These are phyloP conservation scores for Sinocyclocheilus maitianheensis DNA, from an alignment of 2,113 vertebrate species.

Conservation along the genomic window DNA sequence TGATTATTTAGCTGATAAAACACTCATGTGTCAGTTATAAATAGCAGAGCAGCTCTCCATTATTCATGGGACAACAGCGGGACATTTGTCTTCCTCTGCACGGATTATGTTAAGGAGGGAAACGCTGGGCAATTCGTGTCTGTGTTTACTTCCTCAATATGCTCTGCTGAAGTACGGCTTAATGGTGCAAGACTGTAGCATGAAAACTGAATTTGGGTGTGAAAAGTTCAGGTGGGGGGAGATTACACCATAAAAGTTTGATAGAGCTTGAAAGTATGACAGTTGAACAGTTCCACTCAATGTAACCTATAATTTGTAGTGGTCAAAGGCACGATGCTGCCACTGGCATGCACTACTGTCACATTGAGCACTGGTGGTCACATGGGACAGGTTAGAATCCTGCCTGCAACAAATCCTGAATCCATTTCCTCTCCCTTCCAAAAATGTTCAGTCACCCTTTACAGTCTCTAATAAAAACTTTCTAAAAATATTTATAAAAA, in stretches of 20 bases:
- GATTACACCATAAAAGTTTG: background rate
- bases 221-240: background rate
- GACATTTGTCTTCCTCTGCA: constrained; percentile 90
- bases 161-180: constrained; percentile 29
- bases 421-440: too few species aligned
- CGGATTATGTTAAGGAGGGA: constrained; percentile 88
- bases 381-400: background rate
- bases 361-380: background rate
- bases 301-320: background rate
- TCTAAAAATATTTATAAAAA: background rate
- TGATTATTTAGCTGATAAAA: constrained; percentile 62
- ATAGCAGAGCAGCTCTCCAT: constrained; percentile 83
- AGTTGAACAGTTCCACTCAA: background rate
- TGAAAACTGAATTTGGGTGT: constrained; percentile 9
- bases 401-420: background rate
- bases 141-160: constrained; percentile 21
- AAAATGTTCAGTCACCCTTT: background rate
- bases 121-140: constrained; percentile 8
- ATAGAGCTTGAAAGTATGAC: background rate
- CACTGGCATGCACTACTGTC: background rate
- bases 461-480: background rate
- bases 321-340: background rate
- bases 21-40: constrained; percentile 80
- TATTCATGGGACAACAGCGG: constrained; percentile 83
- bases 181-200: constrained; percentile 37